phyloP scores from a whole-genome alignment of 2,113 vertebrate genomes.

The Psammodynastes pulverulentus region DNA sequence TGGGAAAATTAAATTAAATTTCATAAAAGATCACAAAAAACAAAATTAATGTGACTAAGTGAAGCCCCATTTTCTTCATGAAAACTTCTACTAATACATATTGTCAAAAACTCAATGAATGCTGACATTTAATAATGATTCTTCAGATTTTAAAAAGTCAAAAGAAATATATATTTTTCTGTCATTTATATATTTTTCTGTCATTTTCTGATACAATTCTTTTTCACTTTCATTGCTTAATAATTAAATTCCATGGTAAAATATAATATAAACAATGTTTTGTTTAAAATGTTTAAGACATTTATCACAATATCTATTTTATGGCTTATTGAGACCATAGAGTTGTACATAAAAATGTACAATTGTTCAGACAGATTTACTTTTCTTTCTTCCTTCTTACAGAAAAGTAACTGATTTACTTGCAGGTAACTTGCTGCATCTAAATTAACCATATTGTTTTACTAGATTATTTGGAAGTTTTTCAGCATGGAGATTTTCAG shows the following conservation, averaged over 20 bases:
- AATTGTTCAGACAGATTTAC: background rate
- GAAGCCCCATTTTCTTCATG: background rate
- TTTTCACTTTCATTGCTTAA: background rate
- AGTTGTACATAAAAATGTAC: background rate
- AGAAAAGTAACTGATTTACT: background rate
- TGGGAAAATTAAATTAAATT: background rate
- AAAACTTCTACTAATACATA: background rate
- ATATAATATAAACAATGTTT: background rate
- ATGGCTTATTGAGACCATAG: background rate
- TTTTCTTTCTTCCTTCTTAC: background rate
- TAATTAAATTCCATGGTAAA: background rate
- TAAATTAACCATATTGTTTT: background rate
- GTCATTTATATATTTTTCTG: background rate
- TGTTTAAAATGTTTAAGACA: background rate
- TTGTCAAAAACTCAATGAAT: background rate
- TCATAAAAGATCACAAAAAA: background rate
- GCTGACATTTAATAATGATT: background rate
- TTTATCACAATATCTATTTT: background rate
- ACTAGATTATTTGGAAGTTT: background rate
- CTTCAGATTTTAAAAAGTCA: background rate
- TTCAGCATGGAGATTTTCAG: background rate
- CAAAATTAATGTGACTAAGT: background rate
- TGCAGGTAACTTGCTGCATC: background rate
- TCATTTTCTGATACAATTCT: background rate
- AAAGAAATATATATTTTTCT: background rate